Evolutionary conservation across 2,113 vertebrate species (phyloP).

Genomic region (Hiodon tergisus): DNA sequence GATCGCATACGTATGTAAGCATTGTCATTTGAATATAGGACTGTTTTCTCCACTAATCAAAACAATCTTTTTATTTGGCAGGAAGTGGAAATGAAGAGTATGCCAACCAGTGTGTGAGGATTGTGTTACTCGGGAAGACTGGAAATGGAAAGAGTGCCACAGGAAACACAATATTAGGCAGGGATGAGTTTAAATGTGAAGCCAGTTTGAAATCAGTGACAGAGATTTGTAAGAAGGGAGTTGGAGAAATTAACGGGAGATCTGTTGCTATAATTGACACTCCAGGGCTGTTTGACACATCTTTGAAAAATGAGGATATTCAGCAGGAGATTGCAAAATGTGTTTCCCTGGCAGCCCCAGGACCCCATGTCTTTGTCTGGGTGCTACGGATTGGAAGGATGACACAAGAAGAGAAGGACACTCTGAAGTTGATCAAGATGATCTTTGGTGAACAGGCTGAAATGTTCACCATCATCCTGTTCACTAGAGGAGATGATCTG

Average conservation of each 20-base stretch:
- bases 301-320: neutral
- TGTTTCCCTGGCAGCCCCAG: slow-evolving; percentile 12
- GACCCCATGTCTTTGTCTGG: slow-evolving; percentile 40
- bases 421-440: slow-evolving; percentile 32
- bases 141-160: slow-evolving; percentile 62
- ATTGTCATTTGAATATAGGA: too few species aligned
- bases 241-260: slow-evolving; percentile 44
- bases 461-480: slow-evolving; percentile 34
- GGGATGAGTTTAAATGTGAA: slow-evolving; percentile 51
- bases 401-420: slow-evolving; percentile 37
- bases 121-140: slow-evolving; percentile 61
- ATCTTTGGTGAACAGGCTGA: slow-evolving; percentile 40
- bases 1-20: too few species aligned
- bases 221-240: slow-evolving; percentile 44
- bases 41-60: too few species aligned
- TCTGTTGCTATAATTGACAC: slow-evolving; percentile 31
- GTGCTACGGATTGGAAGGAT: slow-evolving; percentile 41
- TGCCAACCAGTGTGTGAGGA: slow-evolving; percentile 45
- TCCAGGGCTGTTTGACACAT: slow-evolving; percentile 18
- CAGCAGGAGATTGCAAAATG: neutral
- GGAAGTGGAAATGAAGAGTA: too few species aligned
- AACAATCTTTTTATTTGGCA: too few species aligned
- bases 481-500: slow-evolving; percentile 42
- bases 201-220: slow-evolving; percentile 52
- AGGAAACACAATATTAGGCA: slow-evolving; percentile 61